These are phyloP conservation scores for Diarsia rubi DNA, from an alignment of 2,888 invertebrate species.

Conservation along the genomic window DNA sequence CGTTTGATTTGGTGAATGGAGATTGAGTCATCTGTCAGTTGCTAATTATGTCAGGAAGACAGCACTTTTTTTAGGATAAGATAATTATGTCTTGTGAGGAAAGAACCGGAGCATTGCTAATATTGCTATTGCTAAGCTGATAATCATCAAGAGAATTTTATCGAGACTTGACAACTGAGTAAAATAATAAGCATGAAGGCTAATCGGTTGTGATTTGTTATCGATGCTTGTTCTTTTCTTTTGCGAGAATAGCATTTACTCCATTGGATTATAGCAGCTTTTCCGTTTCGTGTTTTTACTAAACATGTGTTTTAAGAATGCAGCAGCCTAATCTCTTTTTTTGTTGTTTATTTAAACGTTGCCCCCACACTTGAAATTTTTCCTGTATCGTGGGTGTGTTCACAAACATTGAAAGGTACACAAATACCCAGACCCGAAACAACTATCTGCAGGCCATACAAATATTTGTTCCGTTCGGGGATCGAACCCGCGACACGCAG, in stretches of 20 bases:
- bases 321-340: too few relatives aligned
- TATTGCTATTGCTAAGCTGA: neutral
- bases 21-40: constrained; percentile 23
- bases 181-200: neutral
- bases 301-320: too few relatives aligned
- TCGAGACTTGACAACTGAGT: neutral
- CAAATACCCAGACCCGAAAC: too few relatives aligned
- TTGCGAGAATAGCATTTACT: neutral
- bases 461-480: too few relatives aligned
- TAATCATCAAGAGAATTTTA: neutral
- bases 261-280: neutral
- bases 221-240: neutral
- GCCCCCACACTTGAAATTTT: too few relatives aligned
- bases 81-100: neutral
- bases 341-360: too few relatives aligned
- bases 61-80: neutral
- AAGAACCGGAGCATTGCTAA: neutral
- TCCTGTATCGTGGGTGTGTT: too few relatives aligned
- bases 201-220: neutral
- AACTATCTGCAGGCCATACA: too few relatives aligned
- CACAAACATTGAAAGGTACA: too few relatives aligned
- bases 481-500: too few relatives aligned
- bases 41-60: constrained; percentile 18
- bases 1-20: constrained; percentile 29
- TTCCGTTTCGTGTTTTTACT: too few relatives aligned